These are phyloP conservation scores for Ramazzottius varieornatus DNA, from an alignment of 2,888 invertebrate genomes.

Conservation along the genomic window DNA sequence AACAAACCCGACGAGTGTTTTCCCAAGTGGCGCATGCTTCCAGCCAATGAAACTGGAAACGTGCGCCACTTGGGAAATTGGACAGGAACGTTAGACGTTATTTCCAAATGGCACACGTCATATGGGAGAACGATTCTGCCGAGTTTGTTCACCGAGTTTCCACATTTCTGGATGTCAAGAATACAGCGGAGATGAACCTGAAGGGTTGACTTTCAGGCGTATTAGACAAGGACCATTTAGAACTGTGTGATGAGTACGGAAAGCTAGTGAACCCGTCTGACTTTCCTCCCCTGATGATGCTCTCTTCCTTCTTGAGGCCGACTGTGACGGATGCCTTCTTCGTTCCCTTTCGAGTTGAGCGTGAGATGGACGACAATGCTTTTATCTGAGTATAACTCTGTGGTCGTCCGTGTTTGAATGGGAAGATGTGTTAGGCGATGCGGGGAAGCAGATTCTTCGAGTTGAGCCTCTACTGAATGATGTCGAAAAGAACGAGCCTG, in stretches of 20 bases:
- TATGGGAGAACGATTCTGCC: background rate
- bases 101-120: background rate
- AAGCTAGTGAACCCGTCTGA: background rate
- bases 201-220: background rate
- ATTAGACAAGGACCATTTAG: background rate
- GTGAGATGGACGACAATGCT: no score
- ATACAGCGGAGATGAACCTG: no score
- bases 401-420: background rate
- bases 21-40: no score
- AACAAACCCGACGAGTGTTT: no score
- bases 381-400: no score
- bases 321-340: background rate
- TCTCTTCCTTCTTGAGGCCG: background rate
- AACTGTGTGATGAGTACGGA: background rate
- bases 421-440: no score
- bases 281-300: background rate
- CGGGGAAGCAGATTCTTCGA: background rate
- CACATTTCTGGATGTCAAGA: background rate
- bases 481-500: background rate
- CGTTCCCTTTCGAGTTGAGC: background rate
- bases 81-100: no score
- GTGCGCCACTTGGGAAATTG: no score
- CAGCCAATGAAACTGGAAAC: no score
- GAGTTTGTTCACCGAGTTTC: background rate
- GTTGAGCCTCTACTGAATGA: background rate